A percentile compares a stretch with the other conserved stretches of the same genome.
Evolutionary conservation across 2,888 invertebrate genomes (phyloP).

Genomic region (Sarcophaga caerulescens): DNA sequence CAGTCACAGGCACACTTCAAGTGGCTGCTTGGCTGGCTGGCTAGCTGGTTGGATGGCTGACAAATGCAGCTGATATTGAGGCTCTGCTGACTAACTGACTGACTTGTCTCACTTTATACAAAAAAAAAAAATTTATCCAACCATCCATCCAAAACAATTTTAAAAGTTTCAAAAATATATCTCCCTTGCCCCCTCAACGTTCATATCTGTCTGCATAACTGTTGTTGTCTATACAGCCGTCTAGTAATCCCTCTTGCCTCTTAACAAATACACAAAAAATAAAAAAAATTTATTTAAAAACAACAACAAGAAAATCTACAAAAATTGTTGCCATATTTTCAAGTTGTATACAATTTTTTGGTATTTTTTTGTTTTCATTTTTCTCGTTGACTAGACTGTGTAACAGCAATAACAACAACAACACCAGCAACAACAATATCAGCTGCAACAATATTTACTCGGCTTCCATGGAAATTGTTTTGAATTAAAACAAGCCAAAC

Average conservation of each 20-base stretch:
- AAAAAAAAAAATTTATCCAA: background rate
- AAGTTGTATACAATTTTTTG: constrained; percentile 13
- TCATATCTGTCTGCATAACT: constrained; percentile 14
- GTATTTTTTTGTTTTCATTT: background rate
- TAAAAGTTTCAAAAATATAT: constrained; percentile 4
- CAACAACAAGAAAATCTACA: constrained; percentile 20
- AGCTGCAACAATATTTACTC: background rate
- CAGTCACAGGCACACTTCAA: constrained; percentile 61
- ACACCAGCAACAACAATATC: background rate
- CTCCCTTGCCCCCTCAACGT: background rate
- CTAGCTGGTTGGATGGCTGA: too few species aligned
- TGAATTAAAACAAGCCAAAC: constrained; percentile 2
- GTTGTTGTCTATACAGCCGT: constrained; percentile 28
- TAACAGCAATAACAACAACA: constrained; percentile 36
- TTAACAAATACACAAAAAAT: constrained; percentile 17
- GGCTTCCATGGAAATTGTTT: background rate
- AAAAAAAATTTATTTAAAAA: background rate
- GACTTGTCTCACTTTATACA: constrained; percentile 59
- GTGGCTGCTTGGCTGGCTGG: constrained; percentile 47
- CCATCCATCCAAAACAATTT: constrained; percentile 57
- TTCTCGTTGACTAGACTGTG: constrained; percentile 39
- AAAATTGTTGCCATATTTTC: constrained; percentile 64
- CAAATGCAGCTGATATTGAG: constrained; percentile 44
- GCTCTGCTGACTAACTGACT: constrained; percentile 54
- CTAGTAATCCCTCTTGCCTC: constrained; percentile 3